Evolutionary conservation across 2,113 vertebrate genomes (phyloP), one percentile per base, ranked within the genome.

Genomic region (Phrynosoma blainvillii): DNA sequence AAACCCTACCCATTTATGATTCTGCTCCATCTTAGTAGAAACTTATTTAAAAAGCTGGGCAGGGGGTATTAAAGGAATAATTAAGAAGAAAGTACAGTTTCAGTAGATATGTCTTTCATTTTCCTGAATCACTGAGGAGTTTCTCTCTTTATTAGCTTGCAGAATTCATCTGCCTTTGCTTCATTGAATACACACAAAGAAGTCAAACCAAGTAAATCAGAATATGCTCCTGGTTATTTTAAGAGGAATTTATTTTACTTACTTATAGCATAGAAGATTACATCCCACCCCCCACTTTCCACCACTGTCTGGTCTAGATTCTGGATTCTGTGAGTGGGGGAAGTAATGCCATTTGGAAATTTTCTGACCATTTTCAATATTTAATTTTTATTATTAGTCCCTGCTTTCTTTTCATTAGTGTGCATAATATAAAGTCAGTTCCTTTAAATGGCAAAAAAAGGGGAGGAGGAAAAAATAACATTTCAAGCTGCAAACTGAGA

Each of bases 371-470:
- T 6, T 74, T 91, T 89, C 70, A 68, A 56, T 90, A 88, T 87
- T 91, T 90, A 91, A 81, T 89, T 65, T n/a, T 81, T 36, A 62
- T 76, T 13, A 87, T 91, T 89, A 89, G 30, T 52, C 3, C 2
- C 23, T 27, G 4, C 0, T 78, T 92, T 90, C 83, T 16, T 75
- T 89, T 76, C 66, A 47, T 82, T 91, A 88, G 71, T 74, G 5
- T 5, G 23, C 71, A 1, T 74, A 66, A 47, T 54, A 87, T 30
- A 47, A 42, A 71, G 54, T 84, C 85, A 73, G 47, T 5, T 70
- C 1, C 88, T 79, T 89, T 23, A 66, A 91, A 79, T 84, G 0
- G 76, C 5, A 40, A 40, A 20, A 71, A 87, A 74, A 13, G 16
- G 4, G 4, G 1, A 11, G 12, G 2, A 20, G 10, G 40, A 20